phyloP scores from a whole-genome alignment of 2,797 vertebrate species.

The Argyrosomus regius region DNA sequence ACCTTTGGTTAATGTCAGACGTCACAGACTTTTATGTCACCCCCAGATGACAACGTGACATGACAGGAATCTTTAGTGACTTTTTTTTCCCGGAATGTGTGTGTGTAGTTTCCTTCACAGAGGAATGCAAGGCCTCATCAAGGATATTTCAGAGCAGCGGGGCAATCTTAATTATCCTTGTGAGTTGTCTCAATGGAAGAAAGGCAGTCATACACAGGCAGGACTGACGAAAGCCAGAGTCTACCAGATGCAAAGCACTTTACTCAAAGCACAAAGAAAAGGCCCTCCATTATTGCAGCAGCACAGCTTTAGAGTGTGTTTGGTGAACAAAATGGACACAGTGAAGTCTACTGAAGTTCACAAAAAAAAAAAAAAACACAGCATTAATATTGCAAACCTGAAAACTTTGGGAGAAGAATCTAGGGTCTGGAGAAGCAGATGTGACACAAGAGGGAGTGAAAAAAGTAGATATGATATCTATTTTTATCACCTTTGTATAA shows the following conservation, averaged over 20 bases:
- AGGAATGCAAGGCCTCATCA: conserved; percentile 65
- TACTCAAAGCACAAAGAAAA: conserved; percentile 47
- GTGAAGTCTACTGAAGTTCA: conserved; percentile 46
- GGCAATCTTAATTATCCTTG: conserved; percentile 65
- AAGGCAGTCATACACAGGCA: conserved; percentile 25
- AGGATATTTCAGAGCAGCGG: conserved; percentile 64
- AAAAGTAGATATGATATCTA: conserved; percentile 25
- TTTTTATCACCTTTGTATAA: conserved; percentile 7
- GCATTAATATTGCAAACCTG: conserved; percentile 63
- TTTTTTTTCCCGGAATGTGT: conserved; percentile 41
- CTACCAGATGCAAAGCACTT: conserved; percentile 44
- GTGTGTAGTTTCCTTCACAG: conserved; percentile 62
- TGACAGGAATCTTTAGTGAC: conserved; percentile 76
- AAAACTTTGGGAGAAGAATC: conserved; percentile 53
- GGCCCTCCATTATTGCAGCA: conserved; percentile 24
- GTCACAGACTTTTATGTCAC: conserved; percentile 84
- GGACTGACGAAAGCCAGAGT: neutral
- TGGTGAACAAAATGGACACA: conserved; percentile 52
- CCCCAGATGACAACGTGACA: conserved; percentile 80
- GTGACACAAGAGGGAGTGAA: conserved; percentile 18
- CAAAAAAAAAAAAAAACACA: conserved; percentile 23
- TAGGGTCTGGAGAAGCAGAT: conserved; percentile 30
- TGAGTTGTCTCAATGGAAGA: conserved; percentile 50
- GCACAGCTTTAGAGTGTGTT: conserved; percentile 36
- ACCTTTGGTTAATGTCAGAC: conserved; percentile 89